These are phyloP conservation scores for Limnodromus scolopaceus DNA, from an alignment of 2,797 vertebrate genomes.

Conservation along the genomic window DNA sequence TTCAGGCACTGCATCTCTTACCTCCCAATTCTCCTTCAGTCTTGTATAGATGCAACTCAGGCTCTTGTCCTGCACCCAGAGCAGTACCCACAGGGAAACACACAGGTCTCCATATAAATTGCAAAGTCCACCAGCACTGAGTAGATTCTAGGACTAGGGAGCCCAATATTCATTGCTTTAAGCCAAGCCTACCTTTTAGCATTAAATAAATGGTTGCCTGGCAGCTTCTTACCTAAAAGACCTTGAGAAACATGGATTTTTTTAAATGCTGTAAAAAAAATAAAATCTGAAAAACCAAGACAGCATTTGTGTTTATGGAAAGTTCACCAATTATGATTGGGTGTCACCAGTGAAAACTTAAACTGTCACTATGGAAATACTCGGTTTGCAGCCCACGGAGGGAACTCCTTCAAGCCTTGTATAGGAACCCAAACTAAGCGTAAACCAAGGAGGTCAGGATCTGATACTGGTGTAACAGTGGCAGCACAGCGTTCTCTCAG, in stretches of 20 bases:
- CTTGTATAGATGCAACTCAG: background rate
- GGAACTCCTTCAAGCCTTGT: background rate
- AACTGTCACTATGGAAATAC: background rate
- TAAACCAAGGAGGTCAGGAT: background rate
- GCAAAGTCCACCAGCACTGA: background rate
- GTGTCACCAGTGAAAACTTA: background rate
- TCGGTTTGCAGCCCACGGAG: background rate
- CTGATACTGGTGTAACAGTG: fast-evolving
- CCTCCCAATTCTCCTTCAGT: background rate
- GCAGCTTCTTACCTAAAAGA: background rate
- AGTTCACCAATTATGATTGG: background rate
- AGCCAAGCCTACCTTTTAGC: background rate
- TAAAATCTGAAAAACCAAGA: background rate
- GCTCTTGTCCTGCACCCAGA: background rate
- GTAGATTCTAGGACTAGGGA: background rate
- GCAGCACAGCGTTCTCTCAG: background rate
- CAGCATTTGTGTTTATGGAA: background rate
- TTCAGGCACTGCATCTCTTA: background rate
- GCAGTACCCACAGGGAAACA: background rate
- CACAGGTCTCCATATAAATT: background rate
- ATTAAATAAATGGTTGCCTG: background rate
- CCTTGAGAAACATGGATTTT: background rate
- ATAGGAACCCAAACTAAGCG: background rate
- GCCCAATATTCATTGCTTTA: background rate
- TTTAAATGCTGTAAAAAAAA: background rate